Evolutionary conservation across 2,797 vertebrate species (phyloP).

Genomic region (Thaleichthys pacificus): DNA sequence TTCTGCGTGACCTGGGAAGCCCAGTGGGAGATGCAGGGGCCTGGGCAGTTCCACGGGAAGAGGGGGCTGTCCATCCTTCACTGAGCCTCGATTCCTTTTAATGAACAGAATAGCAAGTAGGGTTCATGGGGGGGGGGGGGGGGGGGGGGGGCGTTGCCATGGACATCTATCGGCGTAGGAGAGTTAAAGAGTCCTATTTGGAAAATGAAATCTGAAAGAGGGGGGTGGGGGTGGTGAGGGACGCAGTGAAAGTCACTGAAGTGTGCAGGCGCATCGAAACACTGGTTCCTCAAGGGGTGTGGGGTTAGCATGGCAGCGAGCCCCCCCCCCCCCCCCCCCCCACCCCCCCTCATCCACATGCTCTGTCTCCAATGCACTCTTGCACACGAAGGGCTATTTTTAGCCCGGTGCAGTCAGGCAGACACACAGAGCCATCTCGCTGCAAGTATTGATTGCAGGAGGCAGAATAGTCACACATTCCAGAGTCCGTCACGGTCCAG

Average conservation of each 20-base stretch:
- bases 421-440: constrained; percentile 44
- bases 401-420: constrained; percentile 46
- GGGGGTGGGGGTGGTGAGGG: not conserved
- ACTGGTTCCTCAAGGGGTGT: constrained; percentile 37
- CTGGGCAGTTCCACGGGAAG: constrained; percentile 11
- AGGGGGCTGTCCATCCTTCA: constrained; percentile 2
- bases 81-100: constrained; percentile 5
- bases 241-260: constrained; percentile 15
- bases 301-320: constrained; percentile 38
- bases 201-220: not conserved
- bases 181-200: constrained; percentile 16
- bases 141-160: not conserved
- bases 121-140: constrained; percentile 10
- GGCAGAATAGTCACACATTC: constrained; percentile 43
- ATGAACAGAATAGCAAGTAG: constrained; percentile 29
- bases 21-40: constrained; percentile 15
- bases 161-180: constrained; percentile 17
- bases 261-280: constrained; percentile 24
- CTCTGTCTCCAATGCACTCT: constrained; percentile 34
- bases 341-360: constrained; percentile 36
- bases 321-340: constrained; percentile 23
- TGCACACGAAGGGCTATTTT: constrained; percentile 63
- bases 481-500: constrained; percentile 39
- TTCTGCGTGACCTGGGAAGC: constrained; percentile 27
- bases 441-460: constrained; percentile 63